A percentile compares a stretch with the other conserved stretches of the same genome.
Conservation (phyloP, 2,888 invertebrate species). For the Drosophila leonis region DNA sequence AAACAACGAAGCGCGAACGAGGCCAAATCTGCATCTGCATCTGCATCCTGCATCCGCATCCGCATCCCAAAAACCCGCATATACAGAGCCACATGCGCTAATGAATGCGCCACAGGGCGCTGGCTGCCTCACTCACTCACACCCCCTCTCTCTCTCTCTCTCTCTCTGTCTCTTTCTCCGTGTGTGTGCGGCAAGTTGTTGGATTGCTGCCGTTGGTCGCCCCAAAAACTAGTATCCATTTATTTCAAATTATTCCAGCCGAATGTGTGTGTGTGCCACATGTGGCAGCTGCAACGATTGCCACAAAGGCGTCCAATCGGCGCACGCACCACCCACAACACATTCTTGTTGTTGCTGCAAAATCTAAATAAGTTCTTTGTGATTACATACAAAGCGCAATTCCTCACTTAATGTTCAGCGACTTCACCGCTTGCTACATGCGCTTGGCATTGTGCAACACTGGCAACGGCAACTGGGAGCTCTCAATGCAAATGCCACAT, state of each 20-base stretch:
- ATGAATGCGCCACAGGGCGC: slow-evolving; percentile 60
- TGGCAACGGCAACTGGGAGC: too few species aligned
- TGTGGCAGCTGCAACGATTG: slow-evolving; percentile 47
- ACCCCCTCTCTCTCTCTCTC: neutral
- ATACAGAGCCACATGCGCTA: slow-evolving; percentile 55
- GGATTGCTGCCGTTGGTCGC: slow-evolving; percentile 65
- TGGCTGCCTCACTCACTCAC: slow-evolving; percentile 10
- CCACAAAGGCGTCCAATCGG: slow-evolving; percentile 75
- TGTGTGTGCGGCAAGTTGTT: slow-evolving; percentile 43
- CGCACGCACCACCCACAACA: slow-evolving; percentile 36
- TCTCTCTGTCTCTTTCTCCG: neutral
- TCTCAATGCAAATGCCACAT: neutral
- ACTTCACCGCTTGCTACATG: neutral
- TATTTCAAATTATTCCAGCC: slow-evolving; percentile 59
- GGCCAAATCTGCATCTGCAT: slow-evolving; percentile 58
- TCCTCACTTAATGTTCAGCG: neutral
- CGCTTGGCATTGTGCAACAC: slow-evolving; percentile 3
- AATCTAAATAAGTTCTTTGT: slow-evolving; percentile 31
- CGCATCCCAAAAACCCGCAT: slow-evolving; percentile 14
- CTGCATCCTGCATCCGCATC: slow-evolving; percentile 30
- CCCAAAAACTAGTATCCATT: slow-evolving; percentile 64
- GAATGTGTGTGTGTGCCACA: slow-evolving; percentile 22
- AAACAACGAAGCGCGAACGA: slow-evolving; percentile 61
- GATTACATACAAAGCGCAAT: slow-evolving; percentile 13
- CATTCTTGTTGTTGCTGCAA: neutral